These are phyloP conservation scores for Perccottus glenii DNA, from an alignment of 2,113 vertebrate species.

Conservation along the genomic window DNA sequence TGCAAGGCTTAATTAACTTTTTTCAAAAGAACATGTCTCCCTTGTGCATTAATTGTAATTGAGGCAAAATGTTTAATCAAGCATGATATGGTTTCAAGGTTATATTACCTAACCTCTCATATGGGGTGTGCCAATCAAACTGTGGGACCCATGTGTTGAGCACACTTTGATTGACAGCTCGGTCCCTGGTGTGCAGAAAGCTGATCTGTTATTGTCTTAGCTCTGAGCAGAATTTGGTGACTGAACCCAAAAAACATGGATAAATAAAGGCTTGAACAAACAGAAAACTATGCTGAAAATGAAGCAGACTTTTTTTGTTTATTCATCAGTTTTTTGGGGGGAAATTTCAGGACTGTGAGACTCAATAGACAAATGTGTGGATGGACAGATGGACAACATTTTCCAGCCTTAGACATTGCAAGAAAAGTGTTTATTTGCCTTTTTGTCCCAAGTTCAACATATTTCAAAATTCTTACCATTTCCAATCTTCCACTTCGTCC, in stretches of 20 bases:
- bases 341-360: background rate
- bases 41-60: too few relatives aligned
- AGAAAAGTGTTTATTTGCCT: too few relatives aligned
- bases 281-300: background rate
- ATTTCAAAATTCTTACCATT: background rate
- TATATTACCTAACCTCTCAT: background rate
- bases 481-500: background rate
- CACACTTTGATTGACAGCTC: conserved; percentile 3
- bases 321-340: background rate
- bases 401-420: background rate
- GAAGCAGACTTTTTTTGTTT: background rate
- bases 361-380: background rate
- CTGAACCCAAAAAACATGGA: background rate
- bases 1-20: too few relatives aligned
- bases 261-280: too few relatives aligned
- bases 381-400: background rate
- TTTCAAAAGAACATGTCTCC: too few relatives aligned
- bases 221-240: background rate
- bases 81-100: background rate
- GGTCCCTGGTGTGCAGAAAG: background rate
- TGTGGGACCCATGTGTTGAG: conserved; percentile 6
- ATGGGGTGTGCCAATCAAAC: background rate
- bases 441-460: background rate
- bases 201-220: background rate
- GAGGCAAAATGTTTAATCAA: too few relatives aligned